phyloP scores from a whole-genome alignment of 1,140 invertebrate genomes.

The Drosophila bipectinata region DNA sequence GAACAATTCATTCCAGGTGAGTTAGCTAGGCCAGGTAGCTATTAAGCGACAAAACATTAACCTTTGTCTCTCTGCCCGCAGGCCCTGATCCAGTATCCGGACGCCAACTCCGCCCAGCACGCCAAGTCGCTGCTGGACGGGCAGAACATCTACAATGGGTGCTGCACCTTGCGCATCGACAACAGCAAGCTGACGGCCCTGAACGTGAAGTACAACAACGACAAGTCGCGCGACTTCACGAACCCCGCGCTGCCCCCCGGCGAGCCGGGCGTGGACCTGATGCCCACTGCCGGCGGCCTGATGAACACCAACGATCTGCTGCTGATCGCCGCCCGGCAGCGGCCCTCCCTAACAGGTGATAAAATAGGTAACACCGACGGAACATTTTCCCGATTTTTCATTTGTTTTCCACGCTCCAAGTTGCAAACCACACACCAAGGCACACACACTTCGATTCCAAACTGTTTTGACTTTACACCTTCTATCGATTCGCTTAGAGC shows the following conservation, averaged over 20 bases:
- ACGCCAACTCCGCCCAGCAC: constrained; percentile 97
- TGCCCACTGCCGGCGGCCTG: constrained; percentile 87
- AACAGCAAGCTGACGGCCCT: constrained; percentile 98
- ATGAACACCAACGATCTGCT: constrained; percentile 87
- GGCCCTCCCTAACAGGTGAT: constrained; percentile 86
- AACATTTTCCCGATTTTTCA: constrained; percentile 74
- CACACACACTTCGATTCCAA: constrained; percentile 26
- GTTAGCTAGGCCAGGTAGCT: not conserved
- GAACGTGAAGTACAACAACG: constrained; percentile 99
- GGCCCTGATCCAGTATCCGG: constrained; percentile 99
- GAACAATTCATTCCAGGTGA: constrained; percentile 96
- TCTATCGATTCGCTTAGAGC: constrained; percentile 72
- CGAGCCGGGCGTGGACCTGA: constrained; percentile 89
- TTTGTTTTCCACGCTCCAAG: constrained; percentile 51
- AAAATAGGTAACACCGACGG: constrained; percentile 84
- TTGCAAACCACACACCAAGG: constrained; percentile 18
- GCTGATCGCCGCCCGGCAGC: constrained; percentile 88
- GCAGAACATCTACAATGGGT: constrained; percentile 99
- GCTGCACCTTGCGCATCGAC: constrained; percentile 99
- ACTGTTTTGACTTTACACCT: constrained; percentile 59
- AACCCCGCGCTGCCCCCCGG: constrained; percentile 98
- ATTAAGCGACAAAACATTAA: not conserved
- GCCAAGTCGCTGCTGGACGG: constrained; percentile 98
- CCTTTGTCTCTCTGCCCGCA: constrained; percentile 80
- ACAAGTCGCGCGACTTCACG: constrained; percentile 99